phyloP scores from a whole-genome alignment of 2,113 vertebrate species.

The Petroica traversi region DNA sequence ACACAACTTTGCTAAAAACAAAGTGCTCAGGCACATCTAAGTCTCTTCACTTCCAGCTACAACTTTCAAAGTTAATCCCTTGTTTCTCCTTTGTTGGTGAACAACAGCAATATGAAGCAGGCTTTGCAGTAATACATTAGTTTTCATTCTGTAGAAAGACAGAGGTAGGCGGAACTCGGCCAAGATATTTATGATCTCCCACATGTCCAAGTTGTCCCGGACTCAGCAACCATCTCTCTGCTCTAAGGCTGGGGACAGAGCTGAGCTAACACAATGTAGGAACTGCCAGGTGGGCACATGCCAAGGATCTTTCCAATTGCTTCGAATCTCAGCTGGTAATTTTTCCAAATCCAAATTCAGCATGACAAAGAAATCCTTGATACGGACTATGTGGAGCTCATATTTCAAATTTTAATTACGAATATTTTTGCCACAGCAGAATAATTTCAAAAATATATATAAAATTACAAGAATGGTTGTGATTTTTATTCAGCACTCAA shows the following conservation, averaged over 20 bases:
- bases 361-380: neutral
- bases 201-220: neutral
- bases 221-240: neutral
- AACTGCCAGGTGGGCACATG: neutral
- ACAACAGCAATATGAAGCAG: neutral
- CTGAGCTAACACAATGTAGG: neutral
- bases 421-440: neutral
- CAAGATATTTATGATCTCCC: neutral
- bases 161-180: neutral
- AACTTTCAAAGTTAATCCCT: neutral
- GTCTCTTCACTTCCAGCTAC: neutral
- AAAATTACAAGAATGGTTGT: neutral
- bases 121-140: neutral
- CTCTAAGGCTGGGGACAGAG: neutral
- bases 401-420: neutral
- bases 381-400: neutral
- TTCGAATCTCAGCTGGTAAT: neutral
- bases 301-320: neutral
- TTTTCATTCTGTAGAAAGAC: neutral
- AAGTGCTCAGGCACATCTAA: neutral
- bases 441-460: fast-evolving
- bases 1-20: neutral
- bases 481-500: neutral
- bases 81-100: neutral
- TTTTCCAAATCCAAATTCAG: neutral